Percentiles rank a stretch among this genome's conserved stretches.
phyloP scores from a whole-genome alignment of 2,888 invertebrate species.

The Lasioglossum leucozonium region DNA sequence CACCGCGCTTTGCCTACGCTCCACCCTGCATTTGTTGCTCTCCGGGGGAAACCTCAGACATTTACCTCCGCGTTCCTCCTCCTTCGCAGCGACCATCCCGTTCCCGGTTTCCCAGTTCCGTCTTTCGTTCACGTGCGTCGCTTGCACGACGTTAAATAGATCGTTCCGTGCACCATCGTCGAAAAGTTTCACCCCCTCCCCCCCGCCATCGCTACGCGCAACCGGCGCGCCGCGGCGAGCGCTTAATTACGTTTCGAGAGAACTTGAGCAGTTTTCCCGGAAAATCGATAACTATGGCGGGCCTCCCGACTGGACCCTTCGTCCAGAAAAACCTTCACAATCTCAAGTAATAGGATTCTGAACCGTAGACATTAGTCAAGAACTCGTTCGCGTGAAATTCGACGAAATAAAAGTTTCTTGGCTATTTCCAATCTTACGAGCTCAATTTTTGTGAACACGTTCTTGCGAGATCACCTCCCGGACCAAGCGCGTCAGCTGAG shows the following conservation, averaged over 20 bases:
- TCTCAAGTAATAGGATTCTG: background rate
- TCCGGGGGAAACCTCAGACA: slow-evolving; percentile 76
- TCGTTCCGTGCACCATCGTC: slow-evolving; percentile 27
- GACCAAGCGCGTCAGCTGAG: no score
- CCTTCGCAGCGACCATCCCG: background rate
- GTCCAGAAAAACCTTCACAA: background rate
- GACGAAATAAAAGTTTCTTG: no score
- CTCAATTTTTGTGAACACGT: no score
- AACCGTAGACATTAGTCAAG: background rate
- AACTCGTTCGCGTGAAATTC: no score
- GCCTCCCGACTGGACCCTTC: background rate
- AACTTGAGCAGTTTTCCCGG: background rate
- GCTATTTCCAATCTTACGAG: background rate
- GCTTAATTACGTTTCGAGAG: slow-evolving; percentile 29
- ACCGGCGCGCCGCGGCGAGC: background rate
- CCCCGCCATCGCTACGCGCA: slow-evolving; percentile 1
- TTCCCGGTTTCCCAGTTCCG: slow-evolving; percentile 32
- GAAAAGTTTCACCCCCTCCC: slow-evolving; percentile 33
- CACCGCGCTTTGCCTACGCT: slow-evolving; percentile 70
- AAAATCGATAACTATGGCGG: slow-evolving; percentile 17
- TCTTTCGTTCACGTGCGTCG: slow-evolving; percentile 41
- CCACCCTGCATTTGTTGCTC: slow-evolving; percentile 72
- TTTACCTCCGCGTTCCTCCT: slow-evolving; percentile 57
- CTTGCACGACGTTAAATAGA: slow-evolving; percentile 47
- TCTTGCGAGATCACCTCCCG: no score